A percentile compares a stretch with the other conserved stretches of the same genome.
Evolutionary conservation across 2,888 invertebrate species (phyloP).

Genomic region (Drosophila mayaguana): DNA sequence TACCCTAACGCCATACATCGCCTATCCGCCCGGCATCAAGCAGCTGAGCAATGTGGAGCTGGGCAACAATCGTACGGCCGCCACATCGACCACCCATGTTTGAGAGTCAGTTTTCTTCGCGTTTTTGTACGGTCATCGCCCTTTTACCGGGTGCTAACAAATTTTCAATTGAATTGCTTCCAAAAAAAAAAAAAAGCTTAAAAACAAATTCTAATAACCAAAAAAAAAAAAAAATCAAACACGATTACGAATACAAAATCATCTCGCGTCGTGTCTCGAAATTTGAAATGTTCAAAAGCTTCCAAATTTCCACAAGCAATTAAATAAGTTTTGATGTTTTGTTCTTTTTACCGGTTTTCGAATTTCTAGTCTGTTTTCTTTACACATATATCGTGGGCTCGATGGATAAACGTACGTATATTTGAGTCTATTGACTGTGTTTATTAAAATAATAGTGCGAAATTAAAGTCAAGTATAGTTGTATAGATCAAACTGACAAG

Average conservation of each 20-base stretch:
- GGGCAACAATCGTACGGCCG: neutral
- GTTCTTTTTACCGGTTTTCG: slow-evolving; percentile 39
- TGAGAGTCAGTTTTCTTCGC: slow-evolving; percentile 27
- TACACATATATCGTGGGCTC: neutral
- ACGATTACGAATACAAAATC: neutral
- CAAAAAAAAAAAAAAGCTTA: neutral
- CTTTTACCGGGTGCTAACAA: neutral
- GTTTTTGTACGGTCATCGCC: slow-evolving; percentile 17
- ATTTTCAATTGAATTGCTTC: neutral
- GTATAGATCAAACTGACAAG: too few species aligned
- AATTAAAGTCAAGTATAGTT: neutral
- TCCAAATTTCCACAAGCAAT: slow-evolving; percentile 36
- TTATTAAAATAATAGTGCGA: neutral
- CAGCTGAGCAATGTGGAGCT: slow-evolving; percentile 6
- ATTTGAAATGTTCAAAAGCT: slow-evolving; percentile 37
- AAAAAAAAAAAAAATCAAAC: neutral
- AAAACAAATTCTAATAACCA: neutral
- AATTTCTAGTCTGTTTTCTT: slow-evolving; percentile 4
- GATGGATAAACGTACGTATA: neutral
- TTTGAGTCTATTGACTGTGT: neutral
- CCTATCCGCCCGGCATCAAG: slow-evolving; percentile 11
- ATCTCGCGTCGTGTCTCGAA: slow-evolving; percentile 19
- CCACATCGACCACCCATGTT: slow-evolving; percentile 24
- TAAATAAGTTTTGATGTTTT: slow-evolving; percentile 35
- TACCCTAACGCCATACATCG: slow-evolving; percentile 47